Conservation (phyloP, 2,797 vertebrate genomes). For the Benthosema pterotum region DNA sequence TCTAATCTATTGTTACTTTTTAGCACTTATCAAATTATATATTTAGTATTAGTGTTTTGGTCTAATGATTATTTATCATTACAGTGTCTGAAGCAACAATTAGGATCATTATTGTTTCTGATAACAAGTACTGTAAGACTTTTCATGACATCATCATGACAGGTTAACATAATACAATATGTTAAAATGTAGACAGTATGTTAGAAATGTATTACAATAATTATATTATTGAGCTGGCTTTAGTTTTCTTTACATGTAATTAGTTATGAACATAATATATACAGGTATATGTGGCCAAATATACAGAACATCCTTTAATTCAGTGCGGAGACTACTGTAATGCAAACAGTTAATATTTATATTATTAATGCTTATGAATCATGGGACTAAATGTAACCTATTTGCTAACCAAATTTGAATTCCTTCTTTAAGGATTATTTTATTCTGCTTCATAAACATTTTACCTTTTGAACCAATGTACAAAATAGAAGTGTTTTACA, state of each 20-base stretch:
- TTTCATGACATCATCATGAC: conserved; percentile 2
- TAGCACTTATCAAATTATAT: not conserved
- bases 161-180: conserved; percentile 21
- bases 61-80: conserved; percentile 1
- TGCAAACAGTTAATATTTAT: too few relatives aligned
- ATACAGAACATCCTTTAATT: not conserved
- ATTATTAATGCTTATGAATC: not conserved
- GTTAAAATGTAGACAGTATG: not conserved
- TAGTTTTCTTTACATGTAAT: not conserved
- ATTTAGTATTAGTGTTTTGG: conserved; percentile 23
- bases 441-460: not conserved
- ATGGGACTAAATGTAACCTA: not conserved
- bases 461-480: not conserved
- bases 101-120: not conserved
- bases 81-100: not conserved
- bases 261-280: conserved; percentile 1
- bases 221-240: not conserved
- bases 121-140: not conserved
- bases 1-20: not conserved
- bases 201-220: too few relatives aligned
- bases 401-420: not conserved
- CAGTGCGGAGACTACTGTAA: not conserved
- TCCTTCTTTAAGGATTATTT: not conserved
- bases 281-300: not conserved
- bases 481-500: not conserved